Evolutionary conservation across 2,797 vertebrate genomes (phyloP), one percentile per base, ranked within the genome.

Genomic region (Mionectes olivaceus): DNA sequence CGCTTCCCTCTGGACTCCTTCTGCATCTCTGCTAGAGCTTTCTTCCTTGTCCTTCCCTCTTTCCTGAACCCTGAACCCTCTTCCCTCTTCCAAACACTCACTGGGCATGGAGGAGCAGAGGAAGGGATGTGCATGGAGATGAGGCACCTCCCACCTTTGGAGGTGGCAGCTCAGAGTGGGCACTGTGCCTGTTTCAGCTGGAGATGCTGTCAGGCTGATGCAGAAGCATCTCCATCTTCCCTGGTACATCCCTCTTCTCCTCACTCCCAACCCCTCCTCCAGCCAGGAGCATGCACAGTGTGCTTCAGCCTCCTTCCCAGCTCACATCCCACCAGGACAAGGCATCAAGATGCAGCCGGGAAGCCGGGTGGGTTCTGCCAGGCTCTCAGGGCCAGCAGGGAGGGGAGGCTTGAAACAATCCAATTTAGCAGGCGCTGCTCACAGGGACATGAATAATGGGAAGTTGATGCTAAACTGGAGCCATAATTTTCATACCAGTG

Each of bases 401-500:
- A 0, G 88, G 93, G 86, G 89, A 96, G 73, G 92, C 85, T 89
- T 94, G 95, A 94, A 96, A 95, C 95, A 96, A 97, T 95, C 94
- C 94, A 97, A 97, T 97, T 95, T 92, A 74, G 92, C 81, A 73
- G 68, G 43, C 44, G 7, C 92, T 95, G 94, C 94, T 97, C 93
- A 64, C 83, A 87, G 96, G 92, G 92, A 96, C 88, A 92, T 97
- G 96, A 96, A 95, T 96, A 97, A 97, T 97, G 96, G 96, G 94
- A 95, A 96, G 95, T 3, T 95, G 94, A 97, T 97, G 93, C 91
- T 92, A 95, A 96, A 95, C 94, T 47, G 94, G 95, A 93, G 95
- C 92, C 81, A 97, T 97, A 95, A 97, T 97, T 97, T 97, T 96
- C 96, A 95, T 96, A 94, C 87, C 96, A 96, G 89, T 92, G 94